Evolutionary conservation across 2,797 vertebrate species (phyloP), one percentile per base, ranked within the genome.

Genomic region (Neomorphus geoffroyi): DNA sequence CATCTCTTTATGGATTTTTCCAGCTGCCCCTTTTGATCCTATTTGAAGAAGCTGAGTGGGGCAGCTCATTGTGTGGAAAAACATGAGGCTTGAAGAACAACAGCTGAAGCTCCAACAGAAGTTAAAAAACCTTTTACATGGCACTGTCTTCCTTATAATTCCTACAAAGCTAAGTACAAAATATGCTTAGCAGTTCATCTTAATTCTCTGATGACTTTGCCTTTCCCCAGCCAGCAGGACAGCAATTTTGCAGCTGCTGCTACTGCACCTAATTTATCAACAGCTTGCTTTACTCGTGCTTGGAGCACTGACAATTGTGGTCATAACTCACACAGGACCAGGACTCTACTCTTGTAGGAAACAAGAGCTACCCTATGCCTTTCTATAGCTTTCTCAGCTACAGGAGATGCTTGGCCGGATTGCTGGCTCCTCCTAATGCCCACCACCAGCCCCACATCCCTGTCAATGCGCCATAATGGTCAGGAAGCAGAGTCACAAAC

Each of bases 181-280:
- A 88, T 43, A 35, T 18, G 79, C 75, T 86, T 82, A 82, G 69
- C 74, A 81, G 78, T 64, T 92, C 60, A 80, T 86, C 85, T 91
- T 71, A 71, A 80, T 88, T 95, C 85, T 90, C 85, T 78, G 41
- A 85, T 83, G 85, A 69, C 77, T 94, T 80, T 80, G 87, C 72
- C 65, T 91, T 88, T 89, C 70, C 72, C 72, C 69, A 80, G 89
- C 37, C 85, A 89, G 69, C 69, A 80, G 75, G 82, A 82, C 86
- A 92, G 74, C 5, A 3, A 78, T 89, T 96, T 67, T 78, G 92
- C 96, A 96, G 96, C 95, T 94, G 96, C 93, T 69, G 92, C 92
- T 93, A 74, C 92, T 53, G 72, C 79, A 96, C 75, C 91, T 92
- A 45, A 92, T 95, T 91, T 73, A 93, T 87, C 93, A 83, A 79